Base-by-base conservation (phyloP, 2,113 vertebrate species). In the Lasiurus cinereus region DNA sequence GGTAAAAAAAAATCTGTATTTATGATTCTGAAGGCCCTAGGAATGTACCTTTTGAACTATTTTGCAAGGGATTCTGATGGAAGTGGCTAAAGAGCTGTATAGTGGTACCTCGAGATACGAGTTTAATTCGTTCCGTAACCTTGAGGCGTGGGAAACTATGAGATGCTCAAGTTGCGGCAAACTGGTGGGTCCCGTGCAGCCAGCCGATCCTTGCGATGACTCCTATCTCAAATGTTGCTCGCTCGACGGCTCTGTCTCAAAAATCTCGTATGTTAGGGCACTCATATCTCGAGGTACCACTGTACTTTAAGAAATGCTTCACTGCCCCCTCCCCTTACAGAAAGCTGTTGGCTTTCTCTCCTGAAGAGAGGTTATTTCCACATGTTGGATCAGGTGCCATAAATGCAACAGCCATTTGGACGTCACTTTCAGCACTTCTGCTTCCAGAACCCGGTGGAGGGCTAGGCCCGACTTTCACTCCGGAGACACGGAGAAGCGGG, bases 281-380 rank as follows among this genome's bases (percentile, higher is more conserved):
- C n/a, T n/a, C n/a, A n/a, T n/a, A n/a, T n/a, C n/a, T n/a, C n/a
- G n/a, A n/a, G n/a, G n/a, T n/a, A n/a, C n/a, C n/a, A n/a, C n/a
- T n/a, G n/a, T n/a, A 36, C 56, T 84, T 93, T 46, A 73, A 73
- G 78, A 93, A 83, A 50, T 29, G 18, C 11, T 52, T 92, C 74
- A 15, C 27, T 52, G 13, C 64, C 54, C 52, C 12, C 11, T 43
- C 21, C 8, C 22, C 33, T 67, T 50, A 93, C 46, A 52, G 86
- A 73, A 79, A 46, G 16, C 31, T 50, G 0, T 85, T 76, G 62
- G 48, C 86, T 92, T 90, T 87, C 56, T 77, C 50, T 77, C 27
- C 48, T 83, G 39, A 67, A 85, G 76, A 92, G 76, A 59, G 62
- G 13, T 43, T 50, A 0, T 72, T 96, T 93, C 27, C 66, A 87